These are phyloP conservation scores for Andrena dorsata DNA, from an alignment of 2,888 invertebrate genomes.

Conservation along the genomic window DNA sequence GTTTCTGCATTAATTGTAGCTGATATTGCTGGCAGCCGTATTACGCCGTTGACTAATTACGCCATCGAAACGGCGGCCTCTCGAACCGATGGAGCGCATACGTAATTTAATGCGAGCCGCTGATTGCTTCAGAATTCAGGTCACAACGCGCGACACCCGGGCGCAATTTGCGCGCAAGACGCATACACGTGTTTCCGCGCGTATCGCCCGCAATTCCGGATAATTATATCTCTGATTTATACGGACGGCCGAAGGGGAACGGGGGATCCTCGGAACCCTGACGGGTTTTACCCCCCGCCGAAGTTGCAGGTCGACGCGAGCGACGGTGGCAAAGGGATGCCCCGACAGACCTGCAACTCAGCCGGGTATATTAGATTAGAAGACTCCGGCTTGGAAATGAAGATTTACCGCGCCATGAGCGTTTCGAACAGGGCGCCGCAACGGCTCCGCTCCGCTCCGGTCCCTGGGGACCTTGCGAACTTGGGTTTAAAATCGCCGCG, in stretches of 20 bases:
- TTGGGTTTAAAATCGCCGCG: not conserved
- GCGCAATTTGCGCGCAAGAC: slow-evolving; percentile 66
- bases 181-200: slow-evolving; percentile 47
- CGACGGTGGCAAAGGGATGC: slow-evolving; percentile 11
- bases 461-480: slow-evolving; percentile 19
- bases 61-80: slow-evolving; percentile 54
- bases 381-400: slow-evolving; percentile 45
- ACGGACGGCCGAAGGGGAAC: slow-evolving; percentile 5
- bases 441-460: slow-evolving; percentile 18
- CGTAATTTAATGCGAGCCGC: slow-evolving; percentile 70
- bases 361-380: slow-evolving; percentile 56
- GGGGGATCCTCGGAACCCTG: not conserved
- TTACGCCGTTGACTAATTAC: slow-evolving; percentile 65
- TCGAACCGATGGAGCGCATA: slow-evolving; percentile 65
- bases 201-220: slow-evolving; percentile 49
- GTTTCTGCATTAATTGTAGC: slow-evolving; percentile 64
- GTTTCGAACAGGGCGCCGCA: slow-evolving; percentile 25
- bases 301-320: slow-evolving; percentile 30
- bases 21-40: slow-evolving; percentile 66
- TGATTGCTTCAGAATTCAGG: slow-evolving; percentile 75
- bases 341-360: slow-evolving; percentile 53
- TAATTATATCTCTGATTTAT: slow-evolving; percentile 62
- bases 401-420: slow-evolving; percentile 47
- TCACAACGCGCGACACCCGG: slow-evolving; percentile 67
- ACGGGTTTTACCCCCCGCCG: slow-evolving; percentile 29